A percentile compares a stretch with the other conserved stretches of the same genome.
These are phyloP conservation scores for Dolichomitus sp. DNA, from an alignment of 2,888 invertebrate genomes.

Conservation along the genomic window DNA sequence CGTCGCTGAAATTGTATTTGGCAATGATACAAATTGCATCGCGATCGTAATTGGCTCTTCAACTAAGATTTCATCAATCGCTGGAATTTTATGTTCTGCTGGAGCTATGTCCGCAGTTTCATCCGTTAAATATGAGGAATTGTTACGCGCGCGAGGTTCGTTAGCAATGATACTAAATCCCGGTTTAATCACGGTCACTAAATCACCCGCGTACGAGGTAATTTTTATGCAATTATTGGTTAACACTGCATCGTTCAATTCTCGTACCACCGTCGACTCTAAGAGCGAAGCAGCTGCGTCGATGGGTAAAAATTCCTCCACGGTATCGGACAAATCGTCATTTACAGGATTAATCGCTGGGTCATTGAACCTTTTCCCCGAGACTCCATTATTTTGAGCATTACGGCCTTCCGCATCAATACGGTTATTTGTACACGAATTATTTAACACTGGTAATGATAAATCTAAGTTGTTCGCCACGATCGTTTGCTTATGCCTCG, in stretches of 20 bases:
- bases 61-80: background rate
- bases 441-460: constrained; percentile 43
- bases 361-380: background rate
- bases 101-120: background rate
- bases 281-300: constrained; percentile 27
- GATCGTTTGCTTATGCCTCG: background rate
- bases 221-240: constrained; percentile 1
- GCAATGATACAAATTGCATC: background rate
- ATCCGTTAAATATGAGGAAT: background rate
- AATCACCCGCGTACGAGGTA: constrained; percentile 2
- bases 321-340: constrained; percentile 34
- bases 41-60: constrained; percentile 25
- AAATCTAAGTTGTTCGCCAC: constrained; percentile 17
- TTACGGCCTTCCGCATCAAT: constrained; percentile 34
- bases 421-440: constrained; percentile 41
- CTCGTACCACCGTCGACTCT: background rate
- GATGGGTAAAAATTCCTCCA: constrained; percentile 58
- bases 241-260: background rate
- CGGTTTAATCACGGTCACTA: background rate
- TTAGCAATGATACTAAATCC: constrained; percentile 1
- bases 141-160: background rate
- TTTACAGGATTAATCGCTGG: constrained; percentile 9
- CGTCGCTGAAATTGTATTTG: constrained; percentile 3
- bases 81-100: background rate
- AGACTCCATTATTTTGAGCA: constrained; percentile 3